Evolutionary conservation across 2,113 vertebrate genomes (phyloP), one percentile per base, ranked within the genome.

Genomic region (Ctenodactylus gundi): DNA sequence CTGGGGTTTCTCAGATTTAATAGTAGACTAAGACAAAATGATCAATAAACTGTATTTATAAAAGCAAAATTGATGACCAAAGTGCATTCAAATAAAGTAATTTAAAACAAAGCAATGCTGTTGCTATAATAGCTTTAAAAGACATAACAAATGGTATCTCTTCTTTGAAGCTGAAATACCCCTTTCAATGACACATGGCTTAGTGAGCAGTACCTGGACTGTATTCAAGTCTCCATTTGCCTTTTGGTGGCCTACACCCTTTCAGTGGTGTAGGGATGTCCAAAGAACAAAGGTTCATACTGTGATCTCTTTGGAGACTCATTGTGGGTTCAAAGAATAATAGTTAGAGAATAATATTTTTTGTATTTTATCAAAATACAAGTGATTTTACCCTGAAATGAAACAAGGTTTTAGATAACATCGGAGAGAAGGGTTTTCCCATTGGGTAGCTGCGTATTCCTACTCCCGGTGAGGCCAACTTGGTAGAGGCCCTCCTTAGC

Each of bases 21-120:
- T 87, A 29, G 31, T 73, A 57, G 62, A 58, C 20, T 49, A 58
- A 84, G 39, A 80, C 11, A 64, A 85, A 94, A 46, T 20, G 41
- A 91, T 4, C 25, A 67, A 85, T 55, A 77, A 94, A 84, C 49
- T 94, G 82, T 96, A 96, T 96, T 97, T 96, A 97, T 95, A 60
- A 94, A 82, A 77, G 44, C 21, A 90, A 91, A 84, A 57, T 34
- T 3, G 3, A 82, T 46, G 44, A 70, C 17, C 95, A 90, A 94
- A 39, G 73, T 65, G 36, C 58, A 75, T 95, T 78, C 49, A 53
- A 92, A 94, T 92, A 86, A 92, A 95, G n/a, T 2, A 46, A 51
- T 51, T 51, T 51, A 49, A 46, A 90, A 86, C 67, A 39, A n/a
- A 67, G 15, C 58, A 77, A 73, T 6, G 12, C 58, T 57, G 10